A percentile compares a stretch with the other conserved stretches of the same genome.
phyloP scores from a whole-genome alignment of 1,140 invertebrate species.

The Drosophila asahinai region DNA sequence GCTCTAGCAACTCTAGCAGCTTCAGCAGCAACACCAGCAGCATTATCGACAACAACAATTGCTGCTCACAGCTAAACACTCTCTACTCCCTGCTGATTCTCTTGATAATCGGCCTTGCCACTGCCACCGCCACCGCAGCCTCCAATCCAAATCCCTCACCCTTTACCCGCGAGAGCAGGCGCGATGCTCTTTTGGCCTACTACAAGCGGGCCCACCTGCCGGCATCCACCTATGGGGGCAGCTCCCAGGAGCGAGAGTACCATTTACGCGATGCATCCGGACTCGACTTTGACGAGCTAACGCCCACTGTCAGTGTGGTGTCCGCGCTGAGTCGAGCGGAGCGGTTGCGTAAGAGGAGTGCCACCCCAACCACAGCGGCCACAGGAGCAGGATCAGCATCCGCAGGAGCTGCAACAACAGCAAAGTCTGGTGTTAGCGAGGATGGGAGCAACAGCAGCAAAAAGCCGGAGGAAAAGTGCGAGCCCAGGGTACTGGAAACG shows the following conservation, averaged over 20 bases:
- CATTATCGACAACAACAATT: constrained; percentile 36
- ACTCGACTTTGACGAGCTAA: constrained; percentile 65
- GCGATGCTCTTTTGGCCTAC: constrained; percentile 70
- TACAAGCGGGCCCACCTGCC: constrained; percentile 75
- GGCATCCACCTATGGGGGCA: constrained; percentile 8
- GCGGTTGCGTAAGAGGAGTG: constrained; percentile 67
- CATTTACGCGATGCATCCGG: constrained; percentile 52
- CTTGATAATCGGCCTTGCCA: constrained; percentile 47
- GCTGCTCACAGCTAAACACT: constrained; percentile 48
- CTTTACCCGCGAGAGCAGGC: constrained; percentile 41
- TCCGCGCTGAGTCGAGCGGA: constrained; percentile 59
- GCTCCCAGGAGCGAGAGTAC: constrained; percentile 44
- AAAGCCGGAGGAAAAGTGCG: constrained; percentile 67
- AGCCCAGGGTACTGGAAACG: constrained; percentile 76
- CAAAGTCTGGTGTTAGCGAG: neutral
- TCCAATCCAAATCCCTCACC: constrained; percentile 17
- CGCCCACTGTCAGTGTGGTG: constrained; percentile 63
- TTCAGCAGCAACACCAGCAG: constrained; percentile 22
- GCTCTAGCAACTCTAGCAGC: constrained; percentile 14
- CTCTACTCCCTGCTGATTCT: constrained; percentile 56
- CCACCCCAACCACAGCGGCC: constrained; percentile 52
- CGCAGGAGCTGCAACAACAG: neutral
- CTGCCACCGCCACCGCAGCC: constrained; percentile 19
- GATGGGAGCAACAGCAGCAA: neutral
- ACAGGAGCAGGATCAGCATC: constrained; percentile 28